Conservation (phyloP, 2,113 vertebrate genomes). For the Chionodraco myersi region DNA sequence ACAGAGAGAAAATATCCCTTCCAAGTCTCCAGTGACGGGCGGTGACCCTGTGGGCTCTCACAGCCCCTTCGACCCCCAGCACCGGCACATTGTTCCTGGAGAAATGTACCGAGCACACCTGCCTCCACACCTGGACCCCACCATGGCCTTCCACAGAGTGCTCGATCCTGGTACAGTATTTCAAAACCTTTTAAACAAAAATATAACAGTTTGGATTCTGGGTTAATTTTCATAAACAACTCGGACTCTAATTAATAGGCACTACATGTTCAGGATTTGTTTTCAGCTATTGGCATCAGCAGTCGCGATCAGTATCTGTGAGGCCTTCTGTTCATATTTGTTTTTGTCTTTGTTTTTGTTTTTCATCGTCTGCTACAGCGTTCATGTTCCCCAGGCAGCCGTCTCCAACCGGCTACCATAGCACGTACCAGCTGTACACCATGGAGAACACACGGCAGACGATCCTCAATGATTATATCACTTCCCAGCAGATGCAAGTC, state of each 20-base stretch:
- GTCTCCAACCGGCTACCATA: conserved; percentile 94
- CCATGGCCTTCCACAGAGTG: conserved; percentile 91
- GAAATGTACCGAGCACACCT: conserved; percentile 93
- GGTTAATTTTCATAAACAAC: conserved; percentile 10
- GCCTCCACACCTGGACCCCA: conserved; percentile 90
- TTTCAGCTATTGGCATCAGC: conserved; percentile 66
- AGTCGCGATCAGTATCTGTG: conserved; percentile 52
- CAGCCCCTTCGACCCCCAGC: conserved; percentile 95
- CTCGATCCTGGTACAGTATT: conserved; percentile 90
- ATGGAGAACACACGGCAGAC: conserved; percentile 99
- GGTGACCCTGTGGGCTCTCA: conserved; percentile 90
- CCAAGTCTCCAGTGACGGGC: conserved; percentile 93
- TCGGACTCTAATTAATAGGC: conserved; percentile 33
- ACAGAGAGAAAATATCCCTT: conserved; percentile 91
- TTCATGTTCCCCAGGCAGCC: conserved; percentile 97
- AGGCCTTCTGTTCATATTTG: conserved; percentile 53
- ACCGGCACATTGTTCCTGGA: conserved; percentile 86
- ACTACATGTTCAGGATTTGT: conserved; percentile 31
- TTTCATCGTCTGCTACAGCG: conserved; percentile 80
- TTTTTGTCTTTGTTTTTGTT: conserved; percentile 48
- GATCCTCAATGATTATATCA: conserved; percentile 99
- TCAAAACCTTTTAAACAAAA: conserved; percentile 12
- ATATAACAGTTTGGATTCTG: conserved; percentile 14
- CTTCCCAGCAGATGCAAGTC: conserved; percentile 98
- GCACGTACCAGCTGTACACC: conserved; percentile 97